Base-by-base conservation (phyloP, 2,888 invertebrate genomes). In the Paralinhomoeus sp. region DNA sequence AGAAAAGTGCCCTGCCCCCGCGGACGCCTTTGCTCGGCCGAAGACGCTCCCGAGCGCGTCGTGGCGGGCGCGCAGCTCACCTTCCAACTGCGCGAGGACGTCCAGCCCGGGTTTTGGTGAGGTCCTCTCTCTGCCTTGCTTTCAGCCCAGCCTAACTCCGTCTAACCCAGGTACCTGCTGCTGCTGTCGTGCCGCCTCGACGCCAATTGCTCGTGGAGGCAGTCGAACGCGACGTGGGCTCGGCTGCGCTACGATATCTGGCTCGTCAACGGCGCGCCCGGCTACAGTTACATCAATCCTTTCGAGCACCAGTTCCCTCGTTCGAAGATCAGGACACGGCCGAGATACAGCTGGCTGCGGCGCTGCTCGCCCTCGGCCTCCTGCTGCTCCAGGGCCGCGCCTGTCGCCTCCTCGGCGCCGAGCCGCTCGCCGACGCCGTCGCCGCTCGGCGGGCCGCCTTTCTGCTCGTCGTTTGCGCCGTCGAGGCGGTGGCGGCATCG, bases 221-320 rank as follows among this genome's bases (percentile, higher is more conserved):
- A 27, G 27, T 12, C 27, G 7, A 5, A 5, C 12, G 5, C 27
- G 7, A 27, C 7, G 5, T 12, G 12, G 27, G 7, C 27, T 24
- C 61, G 65, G 42, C 65, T 82, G 17, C 68, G 76, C 42, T 93
- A 89, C 64, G 83, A 93, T 63, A 77, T 93, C 52, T 85, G 84
- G 79, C 71, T 93, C 40, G 89, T 91, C 9, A 93, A 93, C 66
- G 89, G 91, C 24, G 81, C 83, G 66, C 93, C 93, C 0, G 81
- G 80, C 61, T 75, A 54, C 37, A 80, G 80, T 47, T 59, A 60
- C 27, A 51, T 57, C 21, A 85, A 83, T 63, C 78, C 80, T 45
- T 72, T 91, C 56, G 75, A 81, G 45, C 87, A 84, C 67, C 87
- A 93, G 63, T 91, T 91, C 64, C n/a, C n/a, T 89, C 89, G 1